Percentiles rank a stretch among this genome's conserved stretches.
These are phyloP conservation scores for Polypedilum pembai DNA, from an alignment of 1,140 invertebrate genomes.

Conservation along the genomic window DNA sequence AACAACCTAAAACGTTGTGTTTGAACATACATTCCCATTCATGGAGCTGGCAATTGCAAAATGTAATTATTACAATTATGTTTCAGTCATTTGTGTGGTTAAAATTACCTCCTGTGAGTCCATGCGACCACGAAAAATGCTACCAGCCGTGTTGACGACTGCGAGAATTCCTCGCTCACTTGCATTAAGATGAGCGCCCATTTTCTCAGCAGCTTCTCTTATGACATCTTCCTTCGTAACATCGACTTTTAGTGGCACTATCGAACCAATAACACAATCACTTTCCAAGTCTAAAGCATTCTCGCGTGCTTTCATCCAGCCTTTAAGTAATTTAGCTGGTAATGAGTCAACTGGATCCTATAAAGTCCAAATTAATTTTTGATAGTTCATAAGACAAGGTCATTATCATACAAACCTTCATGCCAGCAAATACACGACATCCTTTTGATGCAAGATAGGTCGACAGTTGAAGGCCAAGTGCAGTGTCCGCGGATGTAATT, in stretches of 20 bases:
- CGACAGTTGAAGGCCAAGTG: slow-evolving; percentile 55
- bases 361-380: not conserved
- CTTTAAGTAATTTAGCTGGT: slow-evolving; percentile 48
- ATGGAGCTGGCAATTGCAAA: slow-evolving; percentile 42
- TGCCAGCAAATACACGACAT: slow-evolving; percentile 68
- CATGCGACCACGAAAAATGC: slow-evolving; percentile 57
- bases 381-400: not conserved
- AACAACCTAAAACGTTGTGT: slow-evolving; percentile 65
- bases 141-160: slow-evolving; percentile 70
- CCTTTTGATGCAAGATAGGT: slow-evolving; percentile 59
- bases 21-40: slow-evolving; percentile 71
- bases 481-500: slow-evolving; percentile 68
- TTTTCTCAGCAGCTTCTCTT: slow-evolving; percentile 64
- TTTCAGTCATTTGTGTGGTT: not conserved
- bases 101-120: slow-evolving; percentile 53
- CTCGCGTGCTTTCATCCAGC: slow-evolving; percentile 53
- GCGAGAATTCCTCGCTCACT: slow-evolving; percentile 76
- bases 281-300: slow-evolving; percentile 45
- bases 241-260: slow-evolving; percentile 64
- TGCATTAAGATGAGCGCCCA: slow-evolving; percentile 68
- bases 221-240: slow-evolving; percentile 71
- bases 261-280: slow-evolving; percentile 43
- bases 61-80: not conserved
- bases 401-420: slow-evolving; percentile 41
- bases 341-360: slow-evolving; percentile 46